Evolutionary conservation across 1,140 invertebrate genomes (phyloP).

Genomic region (Holotrichia oblita): DNA sequence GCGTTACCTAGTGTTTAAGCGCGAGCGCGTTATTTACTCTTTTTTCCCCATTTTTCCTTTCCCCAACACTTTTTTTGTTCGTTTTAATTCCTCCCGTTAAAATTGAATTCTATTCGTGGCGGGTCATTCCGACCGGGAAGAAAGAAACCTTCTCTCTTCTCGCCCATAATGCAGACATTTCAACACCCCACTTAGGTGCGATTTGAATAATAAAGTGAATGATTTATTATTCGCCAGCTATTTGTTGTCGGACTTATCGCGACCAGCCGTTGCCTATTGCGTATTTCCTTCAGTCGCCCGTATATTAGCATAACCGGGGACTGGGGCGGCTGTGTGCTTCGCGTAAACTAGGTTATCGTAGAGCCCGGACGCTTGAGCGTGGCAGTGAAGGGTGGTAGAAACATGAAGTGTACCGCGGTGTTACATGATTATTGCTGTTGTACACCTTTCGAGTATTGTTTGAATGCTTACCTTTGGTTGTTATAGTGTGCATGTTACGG

Average conservation of each 20-base stretch:
- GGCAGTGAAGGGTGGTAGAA: no score
- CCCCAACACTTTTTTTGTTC: neutral
- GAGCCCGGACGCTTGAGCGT: no score
- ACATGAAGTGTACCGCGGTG: no score
- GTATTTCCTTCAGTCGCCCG: no score
- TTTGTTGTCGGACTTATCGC: neutral
- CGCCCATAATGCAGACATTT: neutral
- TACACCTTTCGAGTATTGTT: no score
- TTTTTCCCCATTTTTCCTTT: neutral
- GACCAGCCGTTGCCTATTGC: neutral
- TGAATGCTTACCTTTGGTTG: no score
- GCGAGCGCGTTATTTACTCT: neutral
- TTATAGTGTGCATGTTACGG: no score
- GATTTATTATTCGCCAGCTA: neutral
- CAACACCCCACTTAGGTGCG: neutral
- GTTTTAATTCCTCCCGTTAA: neutral
- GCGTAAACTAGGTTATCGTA: no score
- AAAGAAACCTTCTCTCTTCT: neutral
- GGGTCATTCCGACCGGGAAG: neutral
- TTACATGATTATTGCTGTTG: no score
- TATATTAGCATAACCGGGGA: no score
- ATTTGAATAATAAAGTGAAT: constrained; percentile 14
- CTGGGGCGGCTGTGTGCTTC: no score
- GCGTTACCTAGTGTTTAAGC: neutral
- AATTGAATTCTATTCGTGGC: neutral